Evolutionary conservation across 2,888 invertebrate genomes (phyloP).

Genomic region (Pseudoips prasinana): DNA sequence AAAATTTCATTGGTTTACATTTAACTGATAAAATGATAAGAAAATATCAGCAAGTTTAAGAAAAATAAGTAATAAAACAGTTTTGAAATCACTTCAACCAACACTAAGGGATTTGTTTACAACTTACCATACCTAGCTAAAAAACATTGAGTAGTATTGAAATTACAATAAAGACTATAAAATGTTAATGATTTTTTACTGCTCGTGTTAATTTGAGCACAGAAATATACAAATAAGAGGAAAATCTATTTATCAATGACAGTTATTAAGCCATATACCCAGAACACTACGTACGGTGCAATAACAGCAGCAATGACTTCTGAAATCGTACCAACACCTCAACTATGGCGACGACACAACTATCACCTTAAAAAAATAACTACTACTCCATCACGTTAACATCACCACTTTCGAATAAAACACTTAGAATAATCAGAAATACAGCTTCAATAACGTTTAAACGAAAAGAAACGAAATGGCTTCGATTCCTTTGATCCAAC

Average conservation of each 20-base stretch:
- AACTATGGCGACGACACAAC: conserved; percentile 69
- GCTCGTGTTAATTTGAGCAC: too few species aligned
- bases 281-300: conserved; percentile 63
- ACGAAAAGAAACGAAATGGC: conserved; percentile 69
- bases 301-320: conserved; percentile 64
- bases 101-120: conserved; percentile 30
- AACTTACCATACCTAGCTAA: too few species aligned
- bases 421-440: conserved; percentile 38
- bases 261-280: conserved; percentile 61
- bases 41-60: too few species aligned
- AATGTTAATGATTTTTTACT: too few species aligned
- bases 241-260: conserved; percentile 48
- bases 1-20: too few species aligned
- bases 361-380: conserved; percentile 46
- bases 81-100: conserved; percentile 21
- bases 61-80: too few species aligned
- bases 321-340: conserved; percentile 61
- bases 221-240: background rate
- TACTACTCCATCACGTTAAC: conserved; percentile 33
- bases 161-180: too few species aligned
- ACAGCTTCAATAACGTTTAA: conserved; percentile 50
- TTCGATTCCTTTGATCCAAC: conserved; percentile 75
- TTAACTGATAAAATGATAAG: too few species aligned
- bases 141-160: too few species aligned
- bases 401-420: conserved; percentile 31